These are phyloP conservation scores for Nineta flava DNA, from an alignment of 2,888 invertebrate genomes.

Conservation along the genomic window DNA sequence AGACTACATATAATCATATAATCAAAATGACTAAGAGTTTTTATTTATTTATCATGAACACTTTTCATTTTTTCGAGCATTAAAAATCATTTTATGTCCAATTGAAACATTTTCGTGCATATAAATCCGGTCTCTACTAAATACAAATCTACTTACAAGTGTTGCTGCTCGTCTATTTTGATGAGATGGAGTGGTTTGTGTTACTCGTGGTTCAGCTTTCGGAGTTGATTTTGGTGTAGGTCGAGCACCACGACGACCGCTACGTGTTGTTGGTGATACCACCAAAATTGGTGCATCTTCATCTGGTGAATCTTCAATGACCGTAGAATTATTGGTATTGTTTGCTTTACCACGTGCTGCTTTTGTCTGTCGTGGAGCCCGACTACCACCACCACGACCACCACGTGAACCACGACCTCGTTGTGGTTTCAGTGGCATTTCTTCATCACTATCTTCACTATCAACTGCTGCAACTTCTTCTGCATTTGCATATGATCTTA, in stretches of 20 bases:
- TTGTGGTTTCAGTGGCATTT: conserved; percentile 13
- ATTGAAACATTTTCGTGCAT: no score
- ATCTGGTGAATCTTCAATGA: conserved; percentile 4
- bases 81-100: no score
- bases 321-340: conserved; percentile 16
- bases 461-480: conserved; percentile 2
- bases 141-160: not conserved
- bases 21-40: no score
- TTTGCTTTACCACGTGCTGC: conserved; percentile 16
- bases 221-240: conserved; percentile 20
- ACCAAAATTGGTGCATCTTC: conserved; percentile 14
- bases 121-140: no score
- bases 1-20: no score
- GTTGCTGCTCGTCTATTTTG: not conserved
- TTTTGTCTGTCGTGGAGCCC: conserved; percentile 16
- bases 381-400: conserved; percentile 15
- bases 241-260: conserved; percentile 4
- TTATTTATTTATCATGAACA: no score
- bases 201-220: conserved; percentile 13
- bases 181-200: not conserved
- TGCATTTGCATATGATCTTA: conserved; percentile 3
- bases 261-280: conserved; percentile 10
- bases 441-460: conserved; percentile 3
- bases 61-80: no score
- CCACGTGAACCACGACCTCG: conserved; percentile 16